Evolutionary conservation across 2,888 invertebrate species (phyloP), one percentile per base, ranked within the genome.

Genomic region (Thelaira solivaga): DNA sequence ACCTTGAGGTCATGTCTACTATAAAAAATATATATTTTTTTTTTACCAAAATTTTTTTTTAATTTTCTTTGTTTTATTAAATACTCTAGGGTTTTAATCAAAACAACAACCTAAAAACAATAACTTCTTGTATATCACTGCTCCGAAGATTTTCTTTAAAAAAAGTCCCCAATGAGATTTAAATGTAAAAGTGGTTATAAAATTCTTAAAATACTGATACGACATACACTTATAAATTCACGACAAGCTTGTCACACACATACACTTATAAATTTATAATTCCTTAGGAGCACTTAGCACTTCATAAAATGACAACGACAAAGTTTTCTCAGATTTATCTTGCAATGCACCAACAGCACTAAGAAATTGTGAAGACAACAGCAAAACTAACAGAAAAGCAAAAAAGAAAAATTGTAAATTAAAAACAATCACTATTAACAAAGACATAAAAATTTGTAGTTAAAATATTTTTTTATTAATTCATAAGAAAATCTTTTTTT

Each of bases 291-390:
- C 78, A 78, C 69, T 78, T 78, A 78, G 74, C 75, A 78, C 78
- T 78, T 78, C 74, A 78, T 78, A 78, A 78, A 78, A 78, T 78
- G 78, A 78, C 78, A 75, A 75, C 71, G 78, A 71, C 69, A 78
- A 78, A 78, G 64, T 78, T 78, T 78, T 69, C 65, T 29, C 67
- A 77, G 73, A 77, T 77, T 77, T 77, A 73, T 77, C 77, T 73
- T 65, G 71, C 68, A 49, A 47, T 22, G 39, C 47, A 47, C 10
- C 43, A 34, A 29, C 43, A 39, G 31, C 41, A 39, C 11, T 29
- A 29, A n/a, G 31, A 57, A 41, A 57, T 45, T 34, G 5, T 47
- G 16, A 2, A 49, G 31, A 47, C 36, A 29, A 55, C 36, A 62
- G 61, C 45, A 36, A 64, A 16, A 31, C 10, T 16, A 16, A 43